Percentiles rank a stretch among this genome's conserved stretches.
Conservation (phyloP, 2,888 invertebrate genomes). For the Drosophila multiciliata region DNA sequence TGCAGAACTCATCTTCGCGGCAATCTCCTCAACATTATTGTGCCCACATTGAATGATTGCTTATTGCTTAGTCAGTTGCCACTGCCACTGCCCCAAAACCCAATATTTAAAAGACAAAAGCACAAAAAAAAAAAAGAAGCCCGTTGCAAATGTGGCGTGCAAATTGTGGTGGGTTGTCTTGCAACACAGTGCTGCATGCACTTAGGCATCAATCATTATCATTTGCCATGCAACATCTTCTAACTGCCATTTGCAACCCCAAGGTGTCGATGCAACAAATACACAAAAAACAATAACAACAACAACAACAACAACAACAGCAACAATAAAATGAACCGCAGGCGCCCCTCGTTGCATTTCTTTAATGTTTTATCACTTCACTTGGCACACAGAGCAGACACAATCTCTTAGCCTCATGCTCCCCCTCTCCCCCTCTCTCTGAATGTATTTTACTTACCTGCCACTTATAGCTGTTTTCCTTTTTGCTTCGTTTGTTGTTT, state of each 20-base stretch:
- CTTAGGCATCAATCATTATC: constrained; percentile 76
- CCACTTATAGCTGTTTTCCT: constrained; percentile 37
- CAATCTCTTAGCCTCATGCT: constrained; percentile 32
- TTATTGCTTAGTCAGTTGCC: constrained; percentile 52
- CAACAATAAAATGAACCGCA: constrained; percentile 15
- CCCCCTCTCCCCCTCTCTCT: not conserved
- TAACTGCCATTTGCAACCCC: constrained; percentile 73
- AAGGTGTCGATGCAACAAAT: constrained; percentile 51
- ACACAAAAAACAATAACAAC: not conserved
- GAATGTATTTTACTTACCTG: constrained; percentile 34
- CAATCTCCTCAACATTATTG: constrained; percentile 35
- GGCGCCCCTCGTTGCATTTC: constrained; percentile 45
- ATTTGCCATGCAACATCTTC: constrained; percentile 72
- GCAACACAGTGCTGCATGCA: constrained; percentile 38
- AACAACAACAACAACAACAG: constrained; percentile 1
- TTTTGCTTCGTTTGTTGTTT: constrained; percentile 30
- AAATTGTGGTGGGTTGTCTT: constrained; percentile 20
- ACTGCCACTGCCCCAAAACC: constrained; percentile 2
- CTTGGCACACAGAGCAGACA: constrained; percentile 46
- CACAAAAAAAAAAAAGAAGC: not conserved
- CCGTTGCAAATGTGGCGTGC: constrained; percentile 33
- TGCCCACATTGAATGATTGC: constrained; percentile 75
- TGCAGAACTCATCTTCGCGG: constrained; percentile 39
- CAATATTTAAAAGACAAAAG: not conserved
- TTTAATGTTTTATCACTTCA: constrained; percentile 79